Percentiles rank a stretch among this genome's conserved stretches.
phyloP scores from a whole-genome alignment of 2,888 invertebrate species.

The Archips xylosteana region DNA sequence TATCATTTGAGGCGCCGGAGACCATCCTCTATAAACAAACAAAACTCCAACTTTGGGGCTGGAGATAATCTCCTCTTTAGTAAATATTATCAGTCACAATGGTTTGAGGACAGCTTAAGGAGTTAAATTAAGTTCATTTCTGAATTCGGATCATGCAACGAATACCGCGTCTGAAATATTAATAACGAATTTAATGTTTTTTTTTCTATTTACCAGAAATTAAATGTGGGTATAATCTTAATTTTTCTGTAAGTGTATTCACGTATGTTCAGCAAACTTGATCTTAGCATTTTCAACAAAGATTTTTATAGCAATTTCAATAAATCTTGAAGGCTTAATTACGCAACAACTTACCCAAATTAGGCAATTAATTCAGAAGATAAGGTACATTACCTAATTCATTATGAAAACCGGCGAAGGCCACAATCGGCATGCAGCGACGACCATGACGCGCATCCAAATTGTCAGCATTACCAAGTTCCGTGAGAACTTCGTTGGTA shows the following conservation, averaged over 20 bases:
- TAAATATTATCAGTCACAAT: constrained; percentile 40
- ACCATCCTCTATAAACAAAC: constrained; percentile 40
- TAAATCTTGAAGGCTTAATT: neutral
- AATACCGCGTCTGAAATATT: neutral
- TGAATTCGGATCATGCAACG: neutral
- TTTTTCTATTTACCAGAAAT: neutral
- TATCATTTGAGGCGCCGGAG: constrained; percentile 34
- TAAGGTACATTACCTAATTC: constrained; percentile 62
- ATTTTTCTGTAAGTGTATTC: too few species aligned
- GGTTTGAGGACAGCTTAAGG: constrained; percentile 20
- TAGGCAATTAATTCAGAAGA: constrained; percentile 46
- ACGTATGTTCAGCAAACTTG: too few species aligned
- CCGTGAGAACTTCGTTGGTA: constrained; percentile 48
- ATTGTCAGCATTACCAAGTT: constrained; percentile 56
- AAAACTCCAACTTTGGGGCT: constrained; percentile 28
- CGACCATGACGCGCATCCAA: constrained; percentile 63
- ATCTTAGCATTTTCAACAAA: neutral
- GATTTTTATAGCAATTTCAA: neutral
- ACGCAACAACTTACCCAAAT: constrained; percentile 7
- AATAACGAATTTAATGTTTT: neutral
- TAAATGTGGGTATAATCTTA: too few species aligned
- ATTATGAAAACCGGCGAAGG: constrained; percentile 63
- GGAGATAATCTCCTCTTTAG: constrained; percentile 38
- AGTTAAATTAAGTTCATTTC: constrained; percentile 6
- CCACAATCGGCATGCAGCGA: constrained; percentile 56